Percentiles rank a stretch among this genome's conserved stretches.
These are phyloP conservation scores for Pterostichus madidus DNA, from an alignment of 2,888 invertebrate genomes.

Conservation along the genomic window DNA sequence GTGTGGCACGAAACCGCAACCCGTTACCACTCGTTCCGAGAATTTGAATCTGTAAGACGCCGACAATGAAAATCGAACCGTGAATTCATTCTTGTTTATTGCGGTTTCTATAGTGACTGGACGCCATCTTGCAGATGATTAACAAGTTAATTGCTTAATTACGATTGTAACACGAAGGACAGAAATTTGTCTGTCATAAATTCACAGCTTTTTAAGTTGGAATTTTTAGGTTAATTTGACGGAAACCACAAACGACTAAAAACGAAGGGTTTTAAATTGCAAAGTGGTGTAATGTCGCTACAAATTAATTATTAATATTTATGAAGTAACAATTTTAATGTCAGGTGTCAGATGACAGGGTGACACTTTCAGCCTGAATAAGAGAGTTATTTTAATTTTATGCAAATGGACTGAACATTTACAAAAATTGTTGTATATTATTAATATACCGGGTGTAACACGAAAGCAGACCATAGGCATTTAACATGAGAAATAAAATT, in stretches of 20 bases:
- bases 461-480: too few relatives aligned
- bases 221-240: constrained; percentile 18
- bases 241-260: constrained; percentile 34
- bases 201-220: constrained; percentile 29
- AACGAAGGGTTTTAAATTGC: constrained; percentile 9
- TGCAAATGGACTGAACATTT: too few relatives aligned
- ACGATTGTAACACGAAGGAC: constrained; percentile 35
- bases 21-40: constrained; percentile 17
- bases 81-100: constrained; percentile 14
- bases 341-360: too few relatives aligned
- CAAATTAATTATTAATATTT: constrained; percentile 12
- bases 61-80: constrained; percentile 27
- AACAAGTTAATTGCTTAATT: constrained; percentile 63
- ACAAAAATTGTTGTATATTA: too few relatives aligned
- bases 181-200: constrained; percentile 59
- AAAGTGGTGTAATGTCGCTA: constrained; percentile 13
- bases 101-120: background rate
- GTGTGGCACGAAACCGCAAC: constrained; percentile 54
- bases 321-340: background rate
- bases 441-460: too few relatives aligned
- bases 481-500: too few relatives aligned
- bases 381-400: too few relatives aligned
- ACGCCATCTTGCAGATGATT: constrained; percentile 54
- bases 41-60: background rate
- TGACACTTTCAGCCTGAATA: too few relatives aligned